Evolutionary conservation across 2,888 invertebrate species (phyloP), one percentile per base, ranked within the genome.

Genomic region (Brachypalpus laphriformis): DNA sequence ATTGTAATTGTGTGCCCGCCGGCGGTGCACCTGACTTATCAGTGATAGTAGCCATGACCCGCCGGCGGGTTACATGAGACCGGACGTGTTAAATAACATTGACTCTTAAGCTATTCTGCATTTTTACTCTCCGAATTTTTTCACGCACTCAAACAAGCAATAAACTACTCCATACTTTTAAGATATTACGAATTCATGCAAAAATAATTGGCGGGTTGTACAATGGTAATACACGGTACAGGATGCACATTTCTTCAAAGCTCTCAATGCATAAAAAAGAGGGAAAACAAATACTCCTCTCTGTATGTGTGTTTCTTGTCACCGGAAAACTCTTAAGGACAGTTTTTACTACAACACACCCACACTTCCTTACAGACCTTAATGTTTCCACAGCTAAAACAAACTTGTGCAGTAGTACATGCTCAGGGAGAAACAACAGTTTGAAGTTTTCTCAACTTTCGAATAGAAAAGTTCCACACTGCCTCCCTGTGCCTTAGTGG

Each of bases 371-470:
- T 8, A 34, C 25, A 45, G 14, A 42, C 37, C 22, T 40, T 75
- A 59, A 70, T 28, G 49, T 70, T 66, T 70, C 75, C 40, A 51
- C 56, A 78, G 71, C 78, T 57, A 78, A 78, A 71, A 65, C 22
- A 85, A 81, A 85, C 75, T 81, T 76, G 8, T 56, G 65, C 75
- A 81, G 75, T 68, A 56, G 65, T 68, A 78, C 72, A 68, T 47
- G 54, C 65, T 45, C 8, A 70, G 63, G 49, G 18, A 74, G 63
- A 81, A 81, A 85, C 85, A 85, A 76, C 81, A 85, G 71, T 85
- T 85, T 76, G 70, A 81, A 85, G 81, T 85, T 85, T 71, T 76
- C 65, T 57, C 71, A 81, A 81, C 70, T 76, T 76, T 66, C 59
- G 56, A 85, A 81, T 42, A 65, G 56, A 80, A 85, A 85, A 85